phyloP scores from a whole-genome alignment of 2,888 invertebrate genomes.

The Petrophora chlorosata region DNA sequence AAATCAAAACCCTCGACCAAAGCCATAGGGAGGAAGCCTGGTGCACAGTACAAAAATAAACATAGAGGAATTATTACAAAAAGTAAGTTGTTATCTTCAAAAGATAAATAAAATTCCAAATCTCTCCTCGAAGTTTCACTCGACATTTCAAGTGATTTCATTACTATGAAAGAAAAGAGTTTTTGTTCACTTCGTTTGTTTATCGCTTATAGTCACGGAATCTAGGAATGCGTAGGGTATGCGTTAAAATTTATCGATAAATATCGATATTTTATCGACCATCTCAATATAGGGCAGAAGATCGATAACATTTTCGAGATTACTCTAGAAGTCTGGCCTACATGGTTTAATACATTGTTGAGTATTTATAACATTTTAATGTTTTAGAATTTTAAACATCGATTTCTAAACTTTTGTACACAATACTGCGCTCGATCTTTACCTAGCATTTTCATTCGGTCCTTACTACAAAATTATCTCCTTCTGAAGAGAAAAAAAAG shows the following conservation, averaged over 20 bases:
- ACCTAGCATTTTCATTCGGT: too few species aligned
- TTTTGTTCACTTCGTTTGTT: slow-evolving; percentile 37
- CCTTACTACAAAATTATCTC: too few species aligned
- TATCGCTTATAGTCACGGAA: slow-evolving; percentile 47
- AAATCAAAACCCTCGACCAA: not conserved
- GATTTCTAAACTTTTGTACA: too few species aligned
- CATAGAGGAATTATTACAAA: not conserved
- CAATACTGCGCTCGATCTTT: too few species aligned
- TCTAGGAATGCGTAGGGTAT: slow-evolving; percentile 35
- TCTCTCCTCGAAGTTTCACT: slow-evolving; percentile 28
- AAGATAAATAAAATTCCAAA: slow-evolving; percentile 18
- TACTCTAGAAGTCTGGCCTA: too few species aligned
- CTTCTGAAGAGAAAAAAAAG: too few species aligned
- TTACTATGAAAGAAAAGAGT: slow-evolving; percentile 37
- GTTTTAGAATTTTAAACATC: too few species aligned
- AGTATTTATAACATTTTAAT: too few species aligned
- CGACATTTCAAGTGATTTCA: slow-evolving; percentile 37
- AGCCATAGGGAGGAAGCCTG: too few species aligned
- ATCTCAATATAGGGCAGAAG: not conserved
- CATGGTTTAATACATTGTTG: too few species aligned
- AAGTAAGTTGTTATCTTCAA: slow-evolving; percentile 1
- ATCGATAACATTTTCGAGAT: not conserved
- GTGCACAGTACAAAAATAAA: too few species aligned
- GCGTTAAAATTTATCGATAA: slow-evolving; percentile 2
- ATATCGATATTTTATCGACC: slow-evolving; percentile 1